Evolutionary conservation across 2,113 vertebrate species (phyloP).

Genomic region (Clarias magur): DNA sequence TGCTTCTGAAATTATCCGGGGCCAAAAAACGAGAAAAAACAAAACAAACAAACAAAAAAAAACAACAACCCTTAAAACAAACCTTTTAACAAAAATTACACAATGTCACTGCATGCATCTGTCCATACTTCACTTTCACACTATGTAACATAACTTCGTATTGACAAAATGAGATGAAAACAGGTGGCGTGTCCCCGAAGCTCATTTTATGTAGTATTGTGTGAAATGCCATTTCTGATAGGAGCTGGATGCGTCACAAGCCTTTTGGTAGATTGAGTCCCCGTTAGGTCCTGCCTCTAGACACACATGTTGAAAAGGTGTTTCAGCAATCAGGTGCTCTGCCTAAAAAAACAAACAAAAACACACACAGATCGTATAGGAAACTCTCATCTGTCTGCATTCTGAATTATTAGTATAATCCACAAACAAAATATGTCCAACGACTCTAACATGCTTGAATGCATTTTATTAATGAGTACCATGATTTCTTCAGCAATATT

Average conservation of each 20-base stretch:
- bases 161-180: neutral
- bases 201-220: conserved; percentile 76
- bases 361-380: neutral
- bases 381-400: neutral
- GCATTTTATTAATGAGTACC: neutral
- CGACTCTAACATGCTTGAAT: neutral
- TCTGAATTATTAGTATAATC: neutral
- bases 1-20: conserved; percentile 14
- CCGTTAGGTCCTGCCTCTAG: conserved; percentile 70
- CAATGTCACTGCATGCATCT: conserved; percentile 15
- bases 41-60: conserved; percentile 39
- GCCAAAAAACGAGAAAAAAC: neutral
- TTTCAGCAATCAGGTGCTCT: conserved; percentile 80
- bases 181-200: neutral
- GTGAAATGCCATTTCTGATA: conserved; percentile 92
- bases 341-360: conserved; percentile 63
- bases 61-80: neutral
- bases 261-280: conserved; percentile 59
- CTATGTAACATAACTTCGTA: neutral
- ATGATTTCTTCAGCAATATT: neutral
- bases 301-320: conserved; percentile 68
- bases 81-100: conserved; percentile 1
- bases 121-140: neutral
- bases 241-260: conserved; percentile 71
- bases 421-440: neutral